A percentile compares a stretch with the other conserved stretches of the same genome.
Conservation (phyloP, 2,888 invertebrate genomes). For the Argyresthia goedartella region DNA sequence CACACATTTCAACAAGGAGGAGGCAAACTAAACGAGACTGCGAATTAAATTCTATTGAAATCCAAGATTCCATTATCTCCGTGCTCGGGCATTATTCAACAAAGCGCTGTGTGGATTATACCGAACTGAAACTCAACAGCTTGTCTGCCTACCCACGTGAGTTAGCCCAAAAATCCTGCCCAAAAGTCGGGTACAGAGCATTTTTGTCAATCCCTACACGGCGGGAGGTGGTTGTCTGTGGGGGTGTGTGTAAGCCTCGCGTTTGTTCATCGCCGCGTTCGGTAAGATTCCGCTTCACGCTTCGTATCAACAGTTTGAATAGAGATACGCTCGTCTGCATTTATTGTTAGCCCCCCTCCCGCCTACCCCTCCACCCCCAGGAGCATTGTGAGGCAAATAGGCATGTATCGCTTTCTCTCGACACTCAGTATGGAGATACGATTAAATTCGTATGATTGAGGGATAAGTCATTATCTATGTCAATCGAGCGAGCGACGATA, state of each 20-base stretch:
- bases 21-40: too few relatives aligned
- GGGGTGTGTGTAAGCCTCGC: slow-evolving; percentile 23
- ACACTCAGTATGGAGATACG: slow-evolving; percentile 1
- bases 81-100: too few relatives aligned
- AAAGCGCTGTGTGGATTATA: too few relatives aligned
- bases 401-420: slow-evolving; percentile 57
- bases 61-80: too few relatives aligned
- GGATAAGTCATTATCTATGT: background rate
- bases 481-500: background rate
- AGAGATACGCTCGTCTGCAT: slow-evolving; percentile 60
- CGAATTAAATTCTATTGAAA: too few relatives aligned
- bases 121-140: too few relatives aligned
- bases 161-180: too few relatives aligned
- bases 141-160: too few relatives aligned
- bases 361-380: background rate
- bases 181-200: too few relatives aligned
- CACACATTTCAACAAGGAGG: too few relatives aligned
- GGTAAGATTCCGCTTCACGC: slow-evolving; percentile 56
- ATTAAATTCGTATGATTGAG: background rate
- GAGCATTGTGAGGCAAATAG: slow-evolving; percentile 54
- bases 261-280: slow-evolving; percentile 49
- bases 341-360: slow-evolving; percentile 36
- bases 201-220: too few relatives aligned
- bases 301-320: slow-evolving; percentile 66
- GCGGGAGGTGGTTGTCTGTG: slow-evolving; percentile 8